Evolutionary conservation across 1,140 invertebrate genomes (phyloP), one percentile per base, ranked within the genome.

Genomic region (Drosophila nigromelanica): DNA sequence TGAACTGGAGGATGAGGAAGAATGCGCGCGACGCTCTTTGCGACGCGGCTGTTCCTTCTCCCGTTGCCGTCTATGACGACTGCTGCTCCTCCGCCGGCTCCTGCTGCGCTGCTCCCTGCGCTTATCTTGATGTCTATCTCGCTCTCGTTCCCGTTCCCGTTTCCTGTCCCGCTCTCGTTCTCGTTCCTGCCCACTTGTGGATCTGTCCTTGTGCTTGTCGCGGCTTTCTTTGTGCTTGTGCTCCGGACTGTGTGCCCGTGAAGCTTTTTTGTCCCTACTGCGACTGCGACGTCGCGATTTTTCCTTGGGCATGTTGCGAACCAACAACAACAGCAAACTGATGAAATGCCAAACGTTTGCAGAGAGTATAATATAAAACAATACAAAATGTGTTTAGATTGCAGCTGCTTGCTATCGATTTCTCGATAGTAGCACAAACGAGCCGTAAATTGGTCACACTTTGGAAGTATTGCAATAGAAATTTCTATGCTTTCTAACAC

Each of bases 221-320:
- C 27, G 43, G 10, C 37, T 76, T 24, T n/a, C 47, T 5, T 64
- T 54, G 14, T 40, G 66, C 4, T 55, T 56, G 15, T 24, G 24
- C 42, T 68, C 18, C 0, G 35, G 18, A 18, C 60, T 71, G 51
- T 55, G 50, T 0, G 11, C 47, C 5, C 12, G 15, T 5, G 39
- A 47, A 5, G 15, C 50, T 10, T 47, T 68, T 30, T 30, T 75
- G 21, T 76, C 67, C 0, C 78, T 50, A 15, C 80, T 78, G 14
- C 72, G 73, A 45, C 76, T 83, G 4, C 76, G 60, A 21, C 54
- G 68, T 18, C 81, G 56, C 14, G 68, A 68, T 42, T 73, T 89
- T 15, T 82, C 79, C 8, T 77, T 89, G 37, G 82, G 82, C 82
- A 87, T 87, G 27, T 47, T n/a, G 11, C n/a, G 39, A 40, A 3